Evolutionary conservation across 2,888 invertebrate species (phyloP), one percentile per base, ranked within the genome.

Genomic region (Parnassius apollo): DNA sequence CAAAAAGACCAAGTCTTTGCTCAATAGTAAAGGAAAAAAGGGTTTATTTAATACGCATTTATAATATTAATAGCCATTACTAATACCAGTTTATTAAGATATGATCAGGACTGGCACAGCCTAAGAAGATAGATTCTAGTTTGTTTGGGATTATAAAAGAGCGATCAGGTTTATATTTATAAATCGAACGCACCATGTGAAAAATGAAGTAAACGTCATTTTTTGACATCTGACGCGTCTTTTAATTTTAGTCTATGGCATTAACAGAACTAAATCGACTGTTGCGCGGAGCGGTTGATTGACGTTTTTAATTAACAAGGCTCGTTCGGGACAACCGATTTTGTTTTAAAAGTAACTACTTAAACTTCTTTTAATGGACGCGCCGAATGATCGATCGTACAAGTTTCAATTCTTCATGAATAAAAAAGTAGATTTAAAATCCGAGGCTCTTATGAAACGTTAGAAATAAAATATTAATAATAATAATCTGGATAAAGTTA

Each of bases 251-350:
- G 62, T 82, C 80, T 80, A 71, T 80, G 77, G 45, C 70, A 65
- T 69, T 74, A 67, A 75, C 73, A 71, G 74, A 75, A 75, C 75
- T 74, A 77, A 80, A 80, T 78, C 74, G 72, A 65, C 77, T 69
- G 71, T 72, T 66, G 68, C 75, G 65, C 66, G 68, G 68, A 69
- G 69, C 71, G 66, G 72, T 70, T 86, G 86, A 88, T 83, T 86
- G 88, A 87, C 86, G 82, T 81, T 83, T 86, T 86, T 87, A 88
- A 89, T 88, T 87, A 88, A 82, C 81, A 76, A 78, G 73, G 73
- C 74, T 72, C 74, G 74, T 72, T 78, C 78, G 75, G 75, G 70
- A 66, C 68, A 68, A 70, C 69, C 72, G 73, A 76, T 75, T 76
- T 70, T 71, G 72, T 75, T 74, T 74, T 68, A 68, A 70, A 68